phyloP scores from a whole-genome alignment of 2,113 vertebrate species.

The Callorhinus ursinus region DNA sequence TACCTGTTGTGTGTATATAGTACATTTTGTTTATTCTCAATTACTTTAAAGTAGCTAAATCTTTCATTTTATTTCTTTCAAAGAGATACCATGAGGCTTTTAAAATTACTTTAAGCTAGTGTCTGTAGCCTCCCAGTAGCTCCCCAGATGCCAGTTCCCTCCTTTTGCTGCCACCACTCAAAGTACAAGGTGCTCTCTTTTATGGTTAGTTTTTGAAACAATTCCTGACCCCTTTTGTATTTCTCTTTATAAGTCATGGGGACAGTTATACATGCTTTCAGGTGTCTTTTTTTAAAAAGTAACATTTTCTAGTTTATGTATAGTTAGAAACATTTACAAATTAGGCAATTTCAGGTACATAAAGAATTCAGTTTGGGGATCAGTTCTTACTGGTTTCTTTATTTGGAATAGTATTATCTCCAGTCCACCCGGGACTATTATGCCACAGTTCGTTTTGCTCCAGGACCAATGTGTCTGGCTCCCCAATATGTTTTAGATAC shows the following conservation, averaged over 20 bases:
- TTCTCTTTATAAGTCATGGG: not conserved
- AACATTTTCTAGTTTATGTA: not conserved
- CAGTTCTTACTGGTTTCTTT: not conserved
- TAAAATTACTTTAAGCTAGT: not conserved
- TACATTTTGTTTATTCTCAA: not conserved
- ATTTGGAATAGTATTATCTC: not conserved
- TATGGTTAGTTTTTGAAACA: not conserved
- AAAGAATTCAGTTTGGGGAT: not conserved
- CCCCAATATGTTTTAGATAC: not conserved
- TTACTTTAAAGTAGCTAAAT: not conserved
- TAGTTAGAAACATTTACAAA: not conserved
- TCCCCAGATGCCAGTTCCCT: not conserved
- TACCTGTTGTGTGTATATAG: not conserved
- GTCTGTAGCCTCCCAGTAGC: not conserved
- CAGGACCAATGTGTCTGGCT: not conserved
- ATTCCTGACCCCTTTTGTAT: not conserved
- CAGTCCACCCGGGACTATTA: not conserved
- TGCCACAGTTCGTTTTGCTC: conserved; percentile 9
- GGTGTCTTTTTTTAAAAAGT: not conserved
- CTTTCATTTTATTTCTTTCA: conserved; percentile 13
- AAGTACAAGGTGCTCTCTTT: not conserved
- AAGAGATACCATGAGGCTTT: not conserved
- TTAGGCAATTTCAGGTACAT: not conserved
- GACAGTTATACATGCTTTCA: not conserved
- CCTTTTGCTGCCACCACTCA: not conserved